A percentile compares a stretch with the other conserved stretches of the same genome.
Evolutionary conservation across 2,888 invertebrate genomes (phyloP).

Genomic region (Dysmachus trigonus): DNA sequence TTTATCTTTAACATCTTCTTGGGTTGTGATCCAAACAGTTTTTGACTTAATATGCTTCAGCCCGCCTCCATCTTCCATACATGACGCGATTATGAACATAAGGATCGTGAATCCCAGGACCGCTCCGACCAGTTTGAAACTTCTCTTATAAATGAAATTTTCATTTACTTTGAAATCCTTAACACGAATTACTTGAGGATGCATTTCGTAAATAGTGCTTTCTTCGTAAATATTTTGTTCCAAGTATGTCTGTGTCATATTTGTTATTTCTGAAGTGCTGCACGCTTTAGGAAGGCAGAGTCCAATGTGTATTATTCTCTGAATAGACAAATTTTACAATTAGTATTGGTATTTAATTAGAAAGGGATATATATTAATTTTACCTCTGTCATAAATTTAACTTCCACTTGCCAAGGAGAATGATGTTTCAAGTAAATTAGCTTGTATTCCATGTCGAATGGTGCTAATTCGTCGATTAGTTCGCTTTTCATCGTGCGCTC

Average conservation of each 20-base stretch:
- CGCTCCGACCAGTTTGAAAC: conserved; percentile 57
- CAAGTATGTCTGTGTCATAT: conserved; percentile 59
- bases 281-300: conserved; percentile 67
- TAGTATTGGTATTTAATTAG: not conserved
- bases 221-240: conserved; percentile 57
- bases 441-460: conserved; percentile 63
- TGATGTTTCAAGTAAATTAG: conserved; percentile 63
- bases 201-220: conserved; percentile 60
- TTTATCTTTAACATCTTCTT: not conserved
- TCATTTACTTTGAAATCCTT: conserved; percentile 60
- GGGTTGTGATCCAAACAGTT: not conserved
- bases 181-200: conserved; percentile 61
- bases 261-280: conserved; percentile 59
- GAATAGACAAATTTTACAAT: conserved; percentile 41
- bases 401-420: conserved; percentile 64
- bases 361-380: not conserved
- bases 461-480: conserved; percentile 60
- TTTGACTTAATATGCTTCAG: not conserved
- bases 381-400: conserved; percentile 62
- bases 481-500: conserved; percentile 62
- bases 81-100: conserved; percentile 53
- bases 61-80: not conserved
- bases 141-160: conserved; percentile 59
- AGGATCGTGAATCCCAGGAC: conserved; percentile 55
- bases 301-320: conserved; percentile 67